phyloP scores from a whole-genome alignment of 2,113 vertebrate species.

The Lethenteron camtschaticum region DNA sequence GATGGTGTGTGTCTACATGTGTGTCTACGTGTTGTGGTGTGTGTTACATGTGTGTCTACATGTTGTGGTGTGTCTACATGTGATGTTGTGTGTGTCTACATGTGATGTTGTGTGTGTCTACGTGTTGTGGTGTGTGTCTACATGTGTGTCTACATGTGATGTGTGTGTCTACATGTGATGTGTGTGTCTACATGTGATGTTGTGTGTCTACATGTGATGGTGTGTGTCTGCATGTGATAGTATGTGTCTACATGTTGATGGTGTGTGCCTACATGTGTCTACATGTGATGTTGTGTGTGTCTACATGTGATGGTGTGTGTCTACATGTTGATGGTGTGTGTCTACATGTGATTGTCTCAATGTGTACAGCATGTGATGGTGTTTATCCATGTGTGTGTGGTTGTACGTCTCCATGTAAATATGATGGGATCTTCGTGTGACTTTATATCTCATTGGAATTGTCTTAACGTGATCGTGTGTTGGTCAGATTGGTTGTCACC shows the following conservation, averaged over 20 bases:
- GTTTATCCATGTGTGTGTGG: background rate
- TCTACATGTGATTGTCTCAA: background rate
- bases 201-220: background rate
- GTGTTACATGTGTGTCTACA: background rate
- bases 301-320: background rate
- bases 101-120: background rate
- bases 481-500: background rate
- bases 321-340: background rate
- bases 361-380: background rate
- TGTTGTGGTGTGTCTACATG: background rate
- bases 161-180: background rate
- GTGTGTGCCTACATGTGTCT: background rate
- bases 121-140: background rate
- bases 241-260: background rate
- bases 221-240: background rate
- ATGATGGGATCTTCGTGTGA: background rate
- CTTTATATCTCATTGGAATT: background rate
- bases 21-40: no score
- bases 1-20: no score
- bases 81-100: background rate
- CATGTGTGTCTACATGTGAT: background rate
- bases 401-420: background rate
- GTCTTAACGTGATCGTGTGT: background rate
- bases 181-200: background rate
- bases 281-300: background rate